These are phyloP conservation scores for Trimorus sp. DNA, from an alignment of 2,888 invertebrate species.

Conservation along the genomic window DNA sequence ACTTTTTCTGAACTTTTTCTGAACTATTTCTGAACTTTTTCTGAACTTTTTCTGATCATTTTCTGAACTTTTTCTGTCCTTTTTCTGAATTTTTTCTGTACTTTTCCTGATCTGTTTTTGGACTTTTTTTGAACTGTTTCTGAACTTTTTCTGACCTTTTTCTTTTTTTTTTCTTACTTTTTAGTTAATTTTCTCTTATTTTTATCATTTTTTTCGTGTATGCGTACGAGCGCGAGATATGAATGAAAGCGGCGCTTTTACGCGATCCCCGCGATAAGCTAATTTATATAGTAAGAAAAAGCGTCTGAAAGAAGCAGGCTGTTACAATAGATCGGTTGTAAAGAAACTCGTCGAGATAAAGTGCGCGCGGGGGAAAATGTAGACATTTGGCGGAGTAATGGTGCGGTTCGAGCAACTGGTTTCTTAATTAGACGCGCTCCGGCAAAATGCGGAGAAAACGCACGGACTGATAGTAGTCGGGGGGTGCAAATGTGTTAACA, in stretches of 20 bases:
- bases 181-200: too few relatives aligned
- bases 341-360: slow-evolving; percentile 49
- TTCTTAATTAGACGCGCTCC: slow-evolving; percentile 27
- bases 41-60: too few relatives aligned
- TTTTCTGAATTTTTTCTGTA: too few relatives aligned
- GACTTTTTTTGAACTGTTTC: too few relatives aligned
- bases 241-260: slow-evolving; percentile 54
- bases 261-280: slow-evolving; percentile 46
- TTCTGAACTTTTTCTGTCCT: too few relatives aligned
- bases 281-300: slow-evolving; percentile 56
- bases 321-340: slow-evolving; percentile 53
- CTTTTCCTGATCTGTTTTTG: too few relatives aligned
- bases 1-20: too few relatives aligned
- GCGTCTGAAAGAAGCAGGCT: slow-evolving; percentile 29
- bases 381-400: slow-evolving; percentile 31
- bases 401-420: slow-evolving; percentile 11
- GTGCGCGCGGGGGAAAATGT: slow-evolving; percentile 19
- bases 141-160: too few relatives aligned
- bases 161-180: too few relatives aligned
- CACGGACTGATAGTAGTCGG: too few relatives aligned
- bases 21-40: too few relatives aligned
- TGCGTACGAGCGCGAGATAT: slow-evolving; percentile 27
- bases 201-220: slow-evolving; percentile 6
- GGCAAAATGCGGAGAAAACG: background rate
- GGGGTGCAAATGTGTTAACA: too few relatives aligned